Conservation (phyloP, 2,113 vertebrate genomes). For the Hymenochirus boettgeri region DNA sequence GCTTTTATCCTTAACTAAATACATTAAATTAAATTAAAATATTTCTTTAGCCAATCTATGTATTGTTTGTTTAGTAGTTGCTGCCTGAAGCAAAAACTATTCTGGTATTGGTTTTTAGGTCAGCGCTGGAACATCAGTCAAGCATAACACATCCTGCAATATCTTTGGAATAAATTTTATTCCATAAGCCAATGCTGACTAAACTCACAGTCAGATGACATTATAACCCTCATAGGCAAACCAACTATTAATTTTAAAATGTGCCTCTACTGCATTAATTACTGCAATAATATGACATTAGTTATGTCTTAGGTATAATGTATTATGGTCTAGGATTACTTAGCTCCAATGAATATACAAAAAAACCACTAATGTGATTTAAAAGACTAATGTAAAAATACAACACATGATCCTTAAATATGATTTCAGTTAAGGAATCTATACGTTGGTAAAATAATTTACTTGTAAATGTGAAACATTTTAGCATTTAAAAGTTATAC, state of each 20-base stretch:
- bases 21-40: no score
- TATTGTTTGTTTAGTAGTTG: slow-evolving; percentile 22
- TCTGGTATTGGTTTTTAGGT: slow-evolving; percentile 38
- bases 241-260: slow-evolving; percentile 11
- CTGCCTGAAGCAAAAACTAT: slow-evolving; percentile 35
- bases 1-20: no score
- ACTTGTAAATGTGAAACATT: not conserved
- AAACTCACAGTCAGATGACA: slow-evolving; percentile 12
- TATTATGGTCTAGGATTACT: not conserved
- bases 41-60: not conserved
- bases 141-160: slow-evolving; percentile 29
- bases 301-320: not conserved
- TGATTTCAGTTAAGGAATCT: not conserved
- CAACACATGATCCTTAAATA: not conserved
- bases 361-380: not conserved
- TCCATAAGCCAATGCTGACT: slow-evolving; percentile 10
- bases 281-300: not conserved
- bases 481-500: no score
- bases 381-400: not conserved
- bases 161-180: slow-evolving; percentile 34
- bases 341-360: not conserved
- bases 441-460: no score
- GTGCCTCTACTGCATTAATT: not conserved
- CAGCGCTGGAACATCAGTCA: slow-evolving; percentile 28
- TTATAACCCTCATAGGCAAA: slow-evolving; percentile 15